Evolutionary conservation across 2,113 vertebrate genomes (phyloP).

Genomic region (Symphodus melops): DNA sequence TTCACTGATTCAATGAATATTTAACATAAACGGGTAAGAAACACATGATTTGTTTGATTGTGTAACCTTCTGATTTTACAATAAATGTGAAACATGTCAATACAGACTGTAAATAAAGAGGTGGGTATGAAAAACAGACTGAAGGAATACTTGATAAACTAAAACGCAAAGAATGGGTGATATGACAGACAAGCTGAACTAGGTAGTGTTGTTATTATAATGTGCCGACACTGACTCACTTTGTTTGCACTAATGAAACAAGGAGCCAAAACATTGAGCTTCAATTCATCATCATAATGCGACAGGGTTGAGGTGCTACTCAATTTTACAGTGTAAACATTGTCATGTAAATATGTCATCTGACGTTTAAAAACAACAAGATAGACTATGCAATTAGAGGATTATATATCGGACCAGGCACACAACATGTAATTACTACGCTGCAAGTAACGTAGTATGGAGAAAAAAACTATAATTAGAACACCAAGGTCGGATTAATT

Average conservation of each 20-base stretch:
- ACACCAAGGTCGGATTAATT: neutral
- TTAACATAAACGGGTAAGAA: too few species aligned
- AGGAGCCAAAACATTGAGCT: conserved; percentile 22
- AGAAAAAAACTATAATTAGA: neutral
- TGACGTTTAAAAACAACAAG: neutral
- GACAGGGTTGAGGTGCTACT: neutral
- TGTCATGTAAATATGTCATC: neutral
- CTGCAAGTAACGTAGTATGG: neutral
- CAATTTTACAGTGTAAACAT: neutral
- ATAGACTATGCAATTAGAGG: neutral
- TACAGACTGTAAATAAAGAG: neutral
- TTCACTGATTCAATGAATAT: too few species aligned
- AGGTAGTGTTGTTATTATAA: conserved; percentile 3
- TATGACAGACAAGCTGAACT: conserved; percentile 18
- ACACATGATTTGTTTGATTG: too few species aligned
- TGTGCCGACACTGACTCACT: conserved; percentile 23
- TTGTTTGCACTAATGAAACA: conserved; percentile 37
- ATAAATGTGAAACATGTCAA: conserved; percentile 1
- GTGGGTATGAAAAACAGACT: neutral
- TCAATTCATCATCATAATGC: conserved; percentile 6
- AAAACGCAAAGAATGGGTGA: neutral
- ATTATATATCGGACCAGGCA: conserved; percentile 11
- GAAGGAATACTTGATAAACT: neutral
- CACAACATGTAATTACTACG: conserved; percentile 9
- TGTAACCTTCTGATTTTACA: neutral